Conservation (phyloP, 2,797 vertebrate species). For the Oreonectes daqikongensis region DNA sequence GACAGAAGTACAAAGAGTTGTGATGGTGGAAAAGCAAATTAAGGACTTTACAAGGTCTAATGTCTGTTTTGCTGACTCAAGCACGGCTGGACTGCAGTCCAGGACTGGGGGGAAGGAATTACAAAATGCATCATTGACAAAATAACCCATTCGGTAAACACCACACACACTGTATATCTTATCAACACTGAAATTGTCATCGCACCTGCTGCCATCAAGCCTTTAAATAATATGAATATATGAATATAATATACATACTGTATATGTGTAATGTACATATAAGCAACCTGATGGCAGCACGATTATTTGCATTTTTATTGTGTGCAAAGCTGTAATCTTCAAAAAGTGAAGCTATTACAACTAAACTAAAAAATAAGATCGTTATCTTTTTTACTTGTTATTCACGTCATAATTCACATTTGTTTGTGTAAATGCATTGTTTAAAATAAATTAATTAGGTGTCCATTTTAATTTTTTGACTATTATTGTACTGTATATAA, state of each 20-base stretch:
- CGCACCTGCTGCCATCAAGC: background rate
- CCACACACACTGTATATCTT: background rate
- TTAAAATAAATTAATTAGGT: background rate
- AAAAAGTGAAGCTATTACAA: no score
- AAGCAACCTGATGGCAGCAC: no score
- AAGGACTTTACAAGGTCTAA: constrained; percentile 22
- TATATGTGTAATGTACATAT: background rate
- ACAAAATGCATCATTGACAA: constrained; percentile 33
- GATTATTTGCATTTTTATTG: no score
- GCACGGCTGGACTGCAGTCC: constrained; percentile 3
- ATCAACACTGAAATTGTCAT: no score
- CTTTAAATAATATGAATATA: background rate
- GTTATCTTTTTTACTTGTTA: no score
- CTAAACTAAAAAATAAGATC: no score
- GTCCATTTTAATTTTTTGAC: background rate
- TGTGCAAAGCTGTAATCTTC: no score
- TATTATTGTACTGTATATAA: background rate
- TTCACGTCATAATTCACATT: no score
- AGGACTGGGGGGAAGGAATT: background rate
- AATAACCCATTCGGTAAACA: constrained; percentile 8
- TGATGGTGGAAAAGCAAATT: constrained; percentile 30
- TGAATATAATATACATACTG: background rate
- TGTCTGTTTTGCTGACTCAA: constrained; percentile 36
- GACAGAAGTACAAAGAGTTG: constrained; percentile 7
- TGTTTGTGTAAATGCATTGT: no score